phyloP scores from a whole-genome alignment of 1,140 invertebrate species.

The Panagrolaimus sp. region DNA sequence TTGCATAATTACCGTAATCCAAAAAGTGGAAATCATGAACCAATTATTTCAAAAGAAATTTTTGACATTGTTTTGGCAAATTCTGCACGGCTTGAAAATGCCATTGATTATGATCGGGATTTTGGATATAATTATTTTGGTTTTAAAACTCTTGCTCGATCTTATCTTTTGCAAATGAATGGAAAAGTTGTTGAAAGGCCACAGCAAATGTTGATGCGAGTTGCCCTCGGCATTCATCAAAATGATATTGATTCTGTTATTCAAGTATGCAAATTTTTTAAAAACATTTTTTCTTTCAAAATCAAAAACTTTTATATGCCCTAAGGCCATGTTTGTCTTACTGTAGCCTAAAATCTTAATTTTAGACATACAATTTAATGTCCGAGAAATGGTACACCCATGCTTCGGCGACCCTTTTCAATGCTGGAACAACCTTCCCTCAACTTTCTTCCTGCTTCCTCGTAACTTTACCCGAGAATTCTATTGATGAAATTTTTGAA shows the following conservation, averaged over 20 bases:
- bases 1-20: slow-evolving; percentile 74
- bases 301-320: no score
- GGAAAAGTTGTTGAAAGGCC: slow-evolving; percentile 88
- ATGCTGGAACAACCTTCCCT: slow-evolving; percentile 79
- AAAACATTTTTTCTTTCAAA: no score
- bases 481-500: slow-evolving; percentile 91
- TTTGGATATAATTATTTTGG: slow-evolving; percentile 96
- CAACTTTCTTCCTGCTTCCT: slow-evolving; percentile 91
- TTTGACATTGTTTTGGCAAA: slow-evolving; percentile 79
- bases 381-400: slow-evolving; percentile 94
- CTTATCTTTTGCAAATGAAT: slow-evolving; percentile 85
- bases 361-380: slow-evolving; percentile 9
- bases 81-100: slow-evolving; percentile 80
- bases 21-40: slow-evolving; percentile 68
- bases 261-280: slow-evolving; percentile 65
- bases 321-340: background rate
- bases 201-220: slow-evolving; percentile 95
- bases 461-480: slow-evolving; percentile 87
- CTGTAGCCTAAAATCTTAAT: background rate
- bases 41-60: slow-evolving; percentile 80
- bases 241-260: slow-evolving; percentile 84
- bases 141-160: slow-evolving; percentile 90
- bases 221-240: slow-evolving; percentile 86
- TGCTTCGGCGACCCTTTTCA: slow-evolving; percentile 89
- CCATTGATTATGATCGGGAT: slow-evolving; percentile 92